These are phyloP conservation scores for Hippopotamyrus pictus DNA, from an alignment of 2,797 vertebrate genomes.

Conservation along the genomic window DNA sequence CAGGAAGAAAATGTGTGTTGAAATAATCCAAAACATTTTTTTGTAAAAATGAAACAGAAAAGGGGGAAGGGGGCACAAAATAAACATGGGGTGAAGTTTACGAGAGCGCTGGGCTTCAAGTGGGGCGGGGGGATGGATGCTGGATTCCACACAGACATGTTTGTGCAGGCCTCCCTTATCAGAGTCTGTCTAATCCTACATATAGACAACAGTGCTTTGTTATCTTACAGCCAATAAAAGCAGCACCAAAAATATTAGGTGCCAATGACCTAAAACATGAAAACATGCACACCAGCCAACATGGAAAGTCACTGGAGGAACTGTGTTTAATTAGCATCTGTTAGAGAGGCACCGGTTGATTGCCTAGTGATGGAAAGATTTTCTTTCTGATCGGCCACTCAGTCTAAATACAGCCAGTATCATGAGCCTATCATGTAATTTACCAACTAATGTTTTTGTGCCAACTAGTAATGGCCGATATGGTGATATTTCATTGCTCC, in stretches of 20 bases:
- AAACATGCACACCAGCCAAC: neutral
- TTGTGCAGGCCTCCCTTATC: neutral
- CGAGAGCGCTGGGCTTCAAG: neutral
- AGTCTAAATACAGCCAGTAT: neutral
- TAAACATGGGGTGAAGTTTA: slow-evolving; percentile 31
- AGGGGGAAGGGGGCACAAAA: slow-evolving; percentile 33
- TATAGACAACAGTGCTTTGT: neutral
- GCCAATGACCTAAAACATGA: neutral
- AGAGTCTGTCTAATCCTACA: neutral
- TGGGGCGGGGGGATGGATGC: neutral
- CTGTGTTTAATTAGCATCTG: neutral
- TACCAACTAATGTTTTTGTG: neutral
- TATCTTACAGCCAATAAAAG: neutral
- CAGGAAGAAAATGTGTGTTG: slow-evolving; percentile 44
- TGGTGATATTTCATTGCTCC: neutral
- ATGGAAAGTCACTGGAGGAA: neutral
- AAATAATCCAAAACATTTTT: slow-evolving; percentile 50
- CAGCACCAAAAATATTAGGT: neutral
- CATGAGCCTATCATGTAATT: neutral
- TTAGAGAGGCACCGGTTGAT: neutral
- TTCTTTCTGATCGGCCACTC: neutral
- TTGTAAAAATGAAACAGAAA: slow-evolving; percentile 31
- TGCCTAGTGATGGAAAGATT: neutral
- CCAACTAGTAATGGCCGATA: neutral
- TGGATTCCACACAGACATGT: neutral